Evolutionary conservation across 1,140 invertebrate species (phyloP).

Genomic region (Ylistrum balloti): DNA sequence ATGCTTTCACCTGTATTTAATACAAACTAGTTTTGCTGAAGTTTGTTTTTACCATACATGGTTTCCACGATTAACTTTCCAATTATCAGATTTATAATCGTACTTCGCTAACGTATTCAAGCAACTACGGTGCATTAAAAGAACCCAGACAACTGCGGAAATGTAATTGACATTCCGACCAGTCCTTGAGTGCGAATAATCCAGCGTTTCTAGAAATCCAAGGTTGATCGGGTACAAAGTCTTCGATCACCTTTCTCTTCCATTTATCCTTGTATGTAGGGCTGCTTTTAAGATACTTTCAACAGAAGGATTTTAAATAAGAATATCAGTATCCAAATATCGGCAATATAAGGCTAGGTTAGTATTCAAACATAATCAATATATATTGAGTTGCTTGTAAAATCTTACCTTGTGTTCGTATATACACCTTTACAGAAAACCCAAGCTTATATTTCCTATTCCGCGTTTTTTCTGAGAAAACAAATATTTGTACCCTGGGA

Average conservation of each 20-base stretch:
- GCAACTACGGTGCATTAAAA: slow-evolving; percentile 33
- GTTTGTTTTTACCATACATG: background rate
- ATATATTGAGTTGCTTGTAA: background rate
- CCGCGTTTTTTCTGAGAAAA: too few relatives aligned
- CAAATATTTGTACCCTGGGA: too few relatives aligned
- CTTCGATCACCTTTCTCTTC: background rate
- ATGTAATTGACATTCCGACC: slow-evolving; percentile 33
- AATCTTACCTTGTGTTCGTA: too few relatives aligned
- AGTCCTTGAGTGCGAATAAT: slow-evolving; percentile 15
- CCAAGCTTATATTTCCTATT: too few relatives aligned
- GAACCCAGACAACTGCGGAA: slow-evolving; percentile 37
- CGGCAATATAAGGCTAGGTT: background rate
- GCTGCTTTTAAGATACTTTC: background rate
- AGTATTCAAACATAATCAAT: background rate
- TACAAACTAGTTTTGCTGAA: background rate
- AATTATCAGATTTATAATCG: background rate
- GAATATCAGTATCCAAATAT: background rate
- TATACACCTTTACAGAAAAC: too few relatives aligned
- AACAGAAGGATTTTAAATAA: background rate
- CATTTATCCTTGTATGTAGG: background rate
- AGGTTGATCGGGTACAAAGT: background rate
- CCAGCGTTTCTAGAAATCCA: background rate
- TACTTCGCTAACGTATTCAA: slow-evolving; percentile 34
- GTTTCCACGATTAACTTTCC: slow-evolving; percentile 34
- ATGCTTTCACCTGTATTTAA: background rate